Evolutionary conservation across 2,797 vertebrate genomes (phyloP).

Genomic region (Synanceia verrucosa): DNA sequence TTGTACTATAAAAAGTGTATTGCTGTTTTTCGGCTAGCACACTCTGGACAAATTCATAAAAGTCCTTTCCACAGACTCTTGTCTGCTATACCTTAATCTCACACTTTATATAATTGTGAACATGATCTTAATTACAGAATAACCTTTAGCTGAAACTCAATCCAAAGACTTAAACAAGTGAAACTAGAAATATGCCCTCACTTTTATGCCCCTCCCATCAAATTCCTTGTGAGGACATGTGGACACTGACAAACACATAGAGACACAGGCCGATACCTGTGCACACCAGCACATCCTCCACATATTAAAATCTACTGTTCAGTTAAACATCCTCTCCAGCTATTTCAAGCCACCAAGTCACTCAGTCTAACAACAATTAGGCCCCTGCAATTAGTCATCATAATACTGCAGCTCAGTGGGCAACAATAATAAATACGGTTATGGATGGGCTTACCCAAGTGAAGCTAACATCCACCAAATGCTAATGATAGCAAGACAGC

Average conservation of each 20-base stretch:
- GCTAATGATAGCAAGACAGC: slow-evolving; percentile 56
- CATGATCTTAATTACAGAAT: not conserved
- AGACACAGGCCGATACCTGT: not conserved
- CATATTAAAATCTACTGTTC: not conserved
- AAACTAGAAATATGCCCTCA: not conserved
- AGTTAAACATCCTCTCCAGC: slow-evolving; percentile 34
- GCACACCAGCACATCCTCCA: not conserved
- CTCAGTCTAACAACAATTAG: slow-evolving; percentile 54
- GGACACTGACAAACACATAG: not conserved
- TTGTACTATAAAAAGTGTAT: not conserved
- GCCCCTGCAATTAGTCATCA: slow-evolving; percentile 59
- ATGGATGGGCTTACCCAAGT: slow-evolving; percentile 55
- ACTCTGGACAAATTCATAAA: not conserved
- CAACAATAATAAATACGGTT: slow-evolving; percentile 55
- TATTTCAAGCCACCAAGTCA: slow-evolving; percentile 29
- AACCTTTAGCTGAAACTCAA: not conserved
- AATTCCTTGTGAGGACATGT: not conserved
- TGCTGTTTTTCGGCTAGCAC: not conserved
- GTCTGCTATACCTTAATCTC: not conserved
- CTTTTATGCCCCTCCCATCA: not conserved
- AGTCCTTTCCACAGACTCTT: not conserved
- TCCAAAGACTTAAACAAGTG: not conserved
- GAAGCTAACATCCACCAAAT: slow-evolving; percentile 51
- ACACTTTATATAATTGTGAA: not conserved
- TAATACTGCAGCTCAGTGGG: slow-evolving; percentile 48